Base-by-base conservation (phyloP, 2,888 invertebrate species). In the Neria commutata region DNA sequence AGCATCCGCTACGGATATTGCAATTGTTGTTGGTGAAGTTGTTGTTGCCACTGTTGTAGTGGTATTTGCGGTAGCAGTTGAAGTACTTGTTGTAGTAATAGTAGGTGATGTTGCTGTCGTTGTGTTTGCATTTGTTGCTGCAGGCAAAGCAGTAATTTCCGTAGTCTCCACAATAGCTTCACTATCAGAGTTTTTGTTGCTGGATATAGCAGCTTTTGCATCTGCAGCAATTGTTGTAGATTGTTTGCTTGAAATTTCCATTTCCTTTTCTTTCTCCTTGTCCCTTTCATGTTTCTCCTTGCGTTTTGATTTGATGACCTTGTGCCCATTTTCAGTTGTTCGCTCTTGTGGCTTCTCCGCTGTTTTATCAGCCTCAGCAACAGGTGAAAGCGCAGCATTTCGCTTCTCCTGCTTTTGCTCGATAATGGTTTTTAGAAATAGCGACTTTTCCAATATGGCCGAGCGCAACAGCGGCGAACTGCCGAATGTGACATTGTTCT, bases 401-500 rank as follows among this genome's bases (percentile, higher is more conserved):
- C 68, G 34, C 64, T 63, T 5, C 59, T 17, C 46, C 63, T 69
- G 11, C 67, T 69, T 23, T 34, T 54, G 5, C 4, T 68, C 61
- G 21, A 60, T 61, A 21, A 60, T 58, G 34, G 67, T 71, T 58
- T 74, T 75, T n/a, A 76, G 61, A 62, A 79, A 80, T 16, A 78
- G 60, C 0, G 78, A 72, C 40, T 80, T 80, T 54, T 81, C 80
- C 42, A 79, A 67, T 58, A 81, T 74, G 14, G 77, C 77, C 17
- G 80, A 76, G 17, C 79, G 72, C 29, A 81, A 62, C 11, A 77
- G 56, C 1, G 80, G 78, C 8, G 73, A 70, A 57, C 79, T 77
- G 29, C 81, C 81, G 64, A 81, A 81, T 14, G 79, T 81, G 0
- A 72, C 66, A 65, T 81, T 81, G 61, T 78, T 81, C 59, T 79